Base-by-base conservation (phyloP, 2,113 vertebrate species). In the Strix uralensis region DNA sequence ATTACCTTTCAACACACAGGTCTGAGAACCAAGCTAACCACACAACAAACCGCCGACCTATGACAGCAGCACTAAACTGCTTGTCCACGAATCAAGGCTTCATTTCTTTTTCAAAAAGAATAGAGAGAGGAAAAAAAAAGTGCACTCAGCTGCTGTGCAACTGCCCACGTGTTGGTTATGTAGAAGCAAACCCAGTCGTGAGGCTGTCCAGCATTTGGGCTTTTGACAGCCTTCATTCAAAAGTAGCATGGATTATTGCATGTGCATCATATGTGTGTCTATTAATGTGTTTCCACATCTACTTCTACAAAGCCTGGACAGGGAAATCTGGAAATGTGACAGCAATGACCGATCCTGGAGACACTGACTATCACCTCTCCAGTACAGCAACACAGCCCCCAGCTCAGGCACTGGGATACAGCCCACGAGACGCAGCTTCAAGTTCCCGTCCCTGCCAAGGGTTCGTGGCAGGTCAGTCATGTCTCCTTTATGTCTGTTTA, bases 21-120 rank as follows among this genome's bases (percentile, higher is more conserved):
- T 75, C 95, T 94, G 91, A 92, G 97, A 97, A 95, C 94, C 94
- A 29, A 95, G 91, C 89, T 93, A 97, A 96, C 94, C 95, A 93
- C 91, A 96, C 93, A 96, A 96, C 92, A 97, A 97, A 97, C 96
- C 95, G 1, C 78, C 47, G 4, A 91, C 91, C 74, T 95, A 77
- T 44, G 63, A 67, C 89, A 94, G 89, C 78, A 73, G 59, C 92
- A 70, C 89, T 78, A 21, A 79, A 72, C 81, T 86, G 86, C 66
- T 32, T 6, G 17, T 87, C 96, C 89, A 80, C 46, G 0, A 94
- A 92, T 55, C 89, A 62, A 94, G 89, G 15, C 69, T 88, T 86
- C 46, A 38, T 16, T 84, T 55, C 69, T 74, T 73, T 57, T 67
- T 79, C 9, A 2, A 46, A 73, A 88, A 75, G 40, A 30, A 32